Evolutionary conservation across 23 tunicate genomes (phyloP), one percentile per base, ranked within the genome.

Genomic region (Botrylloides violaceus): DNA sequence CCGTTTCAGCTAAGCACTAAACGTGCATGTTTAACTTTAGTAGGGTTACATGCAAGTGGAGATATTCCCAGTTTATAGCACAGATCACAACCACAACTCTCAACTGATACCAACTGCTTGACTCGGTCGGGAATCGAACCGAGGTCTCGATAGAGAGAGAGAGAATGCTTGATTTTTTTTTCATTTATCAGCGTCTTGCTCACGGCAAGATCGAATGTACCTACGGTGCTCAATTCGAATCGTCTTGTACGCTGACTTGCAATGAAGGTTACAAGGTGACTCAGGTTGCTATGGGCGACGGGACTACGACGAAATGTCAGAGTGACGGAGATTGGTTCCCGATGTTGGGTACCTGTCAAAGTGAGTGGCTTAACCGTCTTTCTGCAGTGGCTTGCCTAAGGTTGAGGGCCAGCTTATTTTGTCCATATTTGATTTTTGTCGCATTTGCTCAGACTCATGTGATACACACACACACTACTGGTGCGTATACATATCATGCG

Each of bases 141-240:
- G n/a, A n/a, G n/a, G n/a, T n/a, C n/a, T n/a, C n/a, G n/a, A n/a
- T n/a, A n/a, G n/a, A n/a, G n/a, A n/a, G n/a, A n/a, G n/a, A n/a
- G n/a, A n/a, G n/a, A n/a, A n/a, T n/a, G n/a, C n/a, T n/a, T n/a
- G n/a, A n/a, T n/a, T n/a, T n/a, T n/a, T n/a, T n/a, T n/a, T n/a
- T 43, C 15, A 7, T 43, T 43, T 43, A 15, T 15, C 53, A 43
- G 53, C 9, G 9, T 43, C 53, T 43, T 28, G 66, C 56, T 50
- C 94, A 87, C 38, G 96, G 87, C 19, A 22, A 27, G 18, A 57
- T 81, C 30, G 38, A 66, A 20, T 87, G 96, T 71, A 71, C 83
- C 0, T 59, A 81, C 29, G 87, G 78, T 15, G 47, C 83, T 0
- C 7, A 58, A 3, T 87, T 43, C 50, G 79, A 73, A 49, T 87